Percentiles rank a stretch among this genome's conserved stretches.
Conservation (phyloP, 2,113 vertebrate species). For the Pangasianodon gigas region DNA sequence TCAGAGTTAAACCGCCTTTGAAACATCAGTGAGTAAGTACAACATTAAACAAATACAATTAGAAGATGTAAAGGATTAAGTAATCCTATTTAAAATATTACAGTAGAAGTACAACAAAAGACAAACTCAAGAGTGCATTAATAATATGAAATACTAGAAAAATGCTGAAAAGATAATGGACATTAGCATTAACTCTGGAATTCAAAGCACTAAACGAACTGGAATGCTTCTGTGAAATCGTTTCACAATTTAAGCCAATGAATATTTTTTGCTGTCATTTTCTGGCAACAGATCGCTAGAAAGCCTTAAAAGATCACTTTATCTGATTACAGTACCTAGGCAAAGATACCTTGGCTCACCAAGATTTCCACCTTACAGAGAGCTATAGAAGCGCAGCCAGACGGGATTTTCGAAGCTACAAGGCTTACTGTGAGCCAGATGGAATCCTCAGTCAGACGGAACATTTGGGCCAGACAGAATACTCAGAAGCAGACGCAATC, state of each 20-base stretch:
- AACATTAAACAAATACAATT: slow-evolving; percentile 18
- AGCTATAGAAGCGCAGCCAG: slow-evolving; percentile 34
- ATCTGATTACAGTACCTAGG: slow-evolving; percentile 33
- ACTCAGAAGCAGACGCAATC: slow-evolving; percentile 31
- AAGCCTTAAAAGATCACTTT: slow-evolving; percentile 29
- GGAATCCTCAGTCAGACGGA: slow-evolving; percentile 50
- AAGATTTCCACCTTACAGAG: slow-evolving; percentile 42
- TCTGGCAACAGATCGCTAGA: slow-evolving; percentile 25
- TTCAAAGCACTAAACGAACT: slow-evolving; percentile 26
- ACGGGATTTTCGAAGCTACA: slow-evolving; percentile 36
- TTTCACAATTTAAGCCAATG: slow-evolving; percentile 27
- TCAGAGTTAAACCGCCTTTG: not conserved
- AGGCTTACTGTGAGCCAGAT: slow-evolving; percentile 43
- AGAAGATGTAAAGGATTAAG: slow-evolving; percentile 20
- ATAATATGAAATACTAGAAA: slow-evolving; percentile 11
- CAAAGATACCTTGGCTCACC: slow-evolving; percentile 34
- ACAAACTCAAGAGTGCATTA: slow-evolving; percentile 17
- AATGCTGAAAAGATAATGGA: not conserved
- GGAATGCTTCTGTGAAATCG: slow-evolving; percentile 14
- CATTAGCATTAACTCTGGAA: slow-evolving; percentile 1
- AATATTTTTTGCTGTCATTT: slow-evolving; percentile 25
- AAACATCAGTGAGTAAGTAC: not conserved
- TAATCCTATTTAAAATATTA: slow-evolving; percentile 7
- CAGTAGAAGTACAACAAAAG: slow-evolving; percentile 3
- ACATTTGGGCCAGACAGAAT: slow-evolving; percentile 44